Evolutionary conservation across 2,888 invertebrate species (phyloP).

Genomic region (Stenurella melanura): DNA sequence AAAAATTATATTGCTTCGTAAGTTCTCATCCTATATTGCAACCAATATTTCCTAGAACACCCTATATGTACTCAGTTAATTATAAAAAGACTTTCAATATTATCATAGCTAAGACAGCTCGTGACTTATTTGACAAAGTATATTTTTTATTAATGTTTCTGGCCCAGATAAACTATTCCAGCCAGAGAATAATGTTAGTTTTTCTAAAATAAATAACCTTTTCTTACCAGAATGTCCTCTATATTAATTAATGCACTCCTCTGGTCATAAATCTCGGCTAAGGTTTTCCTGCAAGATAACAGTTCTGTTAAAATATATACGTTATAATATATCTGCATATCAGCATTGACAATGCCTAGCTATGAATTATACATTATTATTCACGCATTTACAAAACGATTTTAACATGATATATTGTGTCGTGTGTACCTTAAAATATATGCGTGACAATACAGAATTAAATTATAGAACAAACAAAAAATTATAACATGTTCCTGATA

Average conservation of each 20-base stretch:
- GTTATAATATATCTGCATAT: constrained; percentile 2
- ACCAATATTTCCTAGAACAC: no score
- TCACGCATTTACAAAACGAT: constrained; percentile 10
- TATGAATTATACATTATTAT: constrained; percentile 22
- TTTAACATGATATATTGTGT: constrained; percentile 5
- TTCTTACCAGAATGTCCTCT: neutral
- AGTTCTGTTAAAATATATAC: neutral
- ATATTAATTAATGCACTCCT: neutral
- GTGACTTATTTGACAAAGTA: no score
- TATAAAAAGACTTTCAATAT: no score
- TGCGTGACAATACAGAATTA: constrained; percentile 14
- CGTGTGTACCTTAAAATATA: constrained; percentile 1
- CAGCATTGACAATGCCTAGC: constrained; percentile 9
- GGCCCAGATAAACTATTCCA: no score
- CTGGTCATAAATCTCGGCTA: neutral
- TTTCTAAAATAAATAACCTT: neutral
- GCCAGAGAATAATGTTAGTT: no score
- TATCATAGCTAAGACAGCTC: no score
- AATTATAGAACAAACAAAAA: constrained; percentile 14
- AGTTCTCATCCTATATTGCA: no score
- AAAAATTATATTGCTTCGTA: no score
- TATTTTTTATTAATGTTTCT: no score
- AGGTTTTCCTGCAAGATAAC: neutral
- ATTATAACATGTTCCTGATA: constrained; percentile 1
- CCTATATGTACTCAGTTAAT: no score